phyloP scores from a whole-genome alignment of 2,113 vertebrate species.

The Eretmochelys imbricata region DNA sequence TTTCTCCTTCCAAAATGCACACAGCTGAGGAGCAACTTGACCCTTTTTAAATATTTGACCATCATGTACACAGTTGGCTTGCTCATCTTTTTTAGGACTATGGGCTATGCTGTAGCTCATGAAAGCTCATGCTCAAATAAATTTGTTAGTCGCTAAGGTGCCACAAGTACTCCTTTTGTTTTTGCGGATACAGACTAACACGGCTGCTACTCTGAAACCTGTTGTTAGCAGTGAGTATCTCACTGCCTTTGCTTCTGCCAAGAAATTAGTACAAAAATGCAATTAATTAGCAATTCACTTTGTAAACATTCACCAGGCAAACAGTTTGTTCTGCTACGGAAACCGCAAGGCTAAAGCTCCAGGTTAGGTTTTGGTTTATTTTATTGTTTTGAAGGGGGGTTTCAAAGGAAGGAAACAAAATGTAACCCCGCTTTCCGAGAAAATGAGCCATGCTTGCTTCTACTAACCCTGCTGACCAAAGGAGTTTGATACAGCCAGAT shows the following conservation, averaged over 20 bases:
- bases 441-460: neutral
- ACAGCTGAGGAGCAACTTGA: neutral
- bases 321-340: neutral
- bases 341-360: neutral
- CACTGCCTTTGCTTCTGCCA: neutral
- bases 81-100: neutral
- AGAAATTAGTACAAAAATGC: neutral
- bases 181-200: too few relatives aligned
- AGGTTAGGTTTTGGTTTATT: neutral
- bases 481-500: neutral
- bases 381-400: neutral
- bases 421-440: neutral
- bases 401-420: neutral
- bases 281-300: neutral
- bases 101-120: too few relatives aligned
- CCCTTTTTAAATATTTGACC: neutral
- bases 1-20: neutral
- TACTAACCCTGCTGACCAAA: neutral
- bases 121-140: too few relatives aligned
- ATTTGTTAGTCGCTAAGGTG: too few relatives aligned
- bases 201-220: too few relatives aligned
- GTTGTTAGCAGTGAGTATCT: neutral
- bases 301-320: neutral
- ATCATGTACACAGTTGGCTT: neutral
- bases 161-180: too few relatives aligned